phyloP scores from a whole-genome alignment of 2,797 vertebrate species.

The Otolemur crassicaudatus region DNA sequence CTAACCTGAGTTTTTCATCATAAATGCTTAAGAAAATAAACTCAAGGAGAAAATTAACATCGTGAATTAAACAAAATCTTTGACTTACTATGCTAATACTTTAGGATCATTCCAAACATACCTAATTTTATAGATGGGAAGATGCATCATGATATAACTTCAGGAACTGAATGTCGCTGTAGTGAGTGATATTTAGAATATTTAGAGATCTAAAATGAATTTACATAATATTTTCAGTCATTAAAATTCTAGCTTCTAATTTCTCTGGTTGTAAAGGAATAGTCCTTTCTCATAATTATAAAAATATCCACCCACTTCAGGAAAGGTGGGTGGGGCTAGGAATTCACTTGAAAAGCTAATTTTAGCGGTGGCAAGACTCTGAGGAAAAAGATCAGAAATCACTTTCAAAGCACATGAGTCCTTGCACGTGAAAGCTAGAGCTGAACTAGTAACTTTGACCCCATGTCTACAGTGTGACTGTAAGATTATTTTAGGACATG shows the following conservation, averaged over 20 bases:
- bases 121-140: constrained; percentile 28
- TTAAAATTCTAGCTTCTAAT: constrained; percentile 50
- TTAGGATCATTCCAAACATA: background rate
- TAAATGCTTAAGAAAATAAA: constrained; percentile 25
- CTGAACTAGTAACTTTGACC: background rate
- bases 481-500: background rate
- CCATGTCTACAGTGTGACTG: background rate
- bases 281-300: constrained; percentile 1
- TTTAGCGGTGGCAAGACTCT: background rate
- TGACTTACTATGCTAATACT: background rate
- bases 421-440: background rate
- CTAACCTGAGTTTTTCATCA: constrained; percentile 20
- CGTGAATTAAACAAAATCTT: background rate
- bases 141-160: background rate
- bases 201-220: constrained; percentile 41
- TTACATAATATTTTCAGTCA: constrained; percentile 20
- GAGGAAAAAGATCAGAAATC: constrained; percentile 9
- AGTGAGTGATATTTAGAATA: constrained; percentile 15
- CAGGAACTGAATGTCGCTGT: background rate
- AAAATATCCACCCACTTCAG: background rate
- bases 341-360: constrained; percentile 34
- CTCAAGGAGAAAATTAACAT: constrained; percentile 8
- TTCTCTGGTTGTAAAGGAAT: constrained; percentile 18
- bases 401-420: background rate
- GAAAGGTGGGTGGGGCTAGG: background rate